These are phyloP conservation scores for Gadopsis bispinosus DNA, from an alignment of 2,797 vertebrate genomes.

Conservation along the genomic window DNA sequence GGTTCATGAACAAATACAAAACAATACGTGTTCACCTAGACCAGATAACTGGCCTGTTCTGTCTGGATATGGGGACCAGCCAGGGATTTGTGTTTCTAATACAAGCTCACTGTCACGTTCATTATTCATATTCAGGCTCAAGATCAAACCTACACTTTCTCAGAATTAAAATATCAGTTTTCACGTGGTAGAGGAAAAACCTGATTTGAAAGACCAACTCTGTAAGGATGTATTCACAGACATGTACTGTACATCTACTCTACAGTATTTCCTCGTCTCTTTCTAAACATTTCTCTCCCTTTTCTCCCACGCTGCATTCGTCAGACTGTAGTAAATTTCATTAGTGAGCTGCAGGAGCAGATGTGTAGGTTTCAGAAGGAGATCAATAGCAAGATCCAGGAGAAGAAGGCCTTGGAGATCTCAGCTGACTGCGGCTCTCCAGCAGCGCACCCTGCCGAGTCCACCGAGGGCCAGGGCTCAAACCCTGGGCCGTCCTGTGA, in stretches of 20 bases:
- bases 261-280: slow-evolving; percentile 32
- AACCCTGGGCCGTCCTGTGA: slow-evolving; percentile 53
- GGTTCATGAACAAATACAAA: slow-evolving; percentile 8
- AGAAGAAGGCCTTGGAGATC: slow-evolving; percentile 89
- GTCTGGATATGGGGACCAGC: neutral
- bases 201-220: neutral
- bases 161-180: slow-evolving; percentile 1
- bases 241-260: slow-evolving; percentile 24
- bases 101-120: neutral
- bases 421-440: slow-evolving; percentile 73
- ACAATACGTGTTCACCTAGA: slow-evolving; percentile 15
- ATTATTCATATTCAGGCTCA: neutral
- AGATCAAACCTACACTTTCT: neutral
- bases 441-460: slow-evolving; percentile 51
- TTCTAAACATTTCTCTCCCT: slow-evolving; percentile 56
- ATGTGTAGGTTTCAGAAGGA: slow-evolving; percentile 98
- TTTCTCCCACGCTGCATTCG: slow-evolving; percentile 64
- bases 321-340: slow-evolving; percentile 97
- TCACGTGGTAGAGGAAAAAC: neutral
- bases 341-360: slow-evolving; percentile 98
- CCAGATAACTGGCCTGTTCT: neutral
- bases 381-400: slow-evolving; percentile 95
- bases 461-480: slow-evolving; percentile 64
- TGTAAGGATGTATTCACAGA: neutral
- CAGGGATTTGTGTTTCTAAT: slow-evolving; percentile 30